A percentile compares a stretch with the other conserved stretches of the same genome.
Evolutionary conservation across 2,888 invertebrate species (phyloP).

Genomic region (Campopleginae sp.): DNA sequence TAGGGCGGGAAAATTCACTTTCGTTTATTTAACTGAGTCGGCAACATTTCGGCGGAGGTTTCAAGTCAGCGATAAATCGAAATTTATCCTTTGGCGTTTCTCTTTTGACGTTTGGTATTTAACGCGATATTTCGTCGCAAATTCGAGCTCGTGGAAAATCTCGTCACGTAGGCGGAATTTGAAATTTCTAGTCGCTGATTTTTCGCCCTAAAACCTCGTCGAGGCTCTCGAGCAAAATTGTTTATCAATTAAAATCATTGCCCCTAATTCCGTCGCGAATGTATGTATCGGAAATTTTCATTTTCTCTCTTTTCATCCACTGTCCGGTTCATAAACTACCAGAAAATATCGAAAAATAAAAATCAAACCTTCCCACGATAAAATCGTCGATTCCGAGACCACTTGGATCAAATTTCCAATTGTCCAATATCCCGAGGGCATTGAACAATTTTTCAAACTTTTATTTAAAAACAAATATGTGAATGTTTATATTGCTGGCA

Average conservation of each 20-base stretch:
- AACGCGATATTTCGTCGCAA: constrained; percentile 7
- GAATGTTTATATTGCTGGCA: background rate
- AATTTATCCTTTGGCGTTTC: constrained; percentile 41
- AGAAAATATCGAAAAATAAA: background rate
- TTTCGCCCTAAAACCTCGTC: constrained; percentile 33
- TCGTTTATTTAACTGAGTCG: constrained; percentile 45
- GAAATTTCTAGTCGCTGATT: constrained; percentile 31
- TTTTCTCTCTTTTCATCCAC: constrained; percentile 6
- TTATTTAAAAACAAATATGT: background rate
- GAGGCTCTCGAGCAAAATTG: constrained; percentile 39
- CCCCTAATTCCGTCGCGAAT: background rate
- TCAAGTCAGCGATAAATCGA: constrained; percentile 23
- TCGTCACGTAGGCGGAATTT: constrained; percentile 20
- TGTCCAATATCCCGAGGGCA: background rate
- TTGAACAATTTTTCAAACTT: background rate
- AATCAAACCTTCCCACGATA: background rate
- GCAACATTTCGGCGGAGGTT: constrained; percentile 29
- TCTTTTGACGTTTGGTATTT: constrained; percentile 63
- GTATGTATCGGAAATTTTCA: background rate
- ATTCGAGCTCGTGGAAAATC: background rate
- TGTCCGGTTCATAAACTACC: background rate
- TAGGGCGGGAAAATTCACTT: constrained; percentile 57
- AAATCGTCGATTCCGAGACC: background rate
- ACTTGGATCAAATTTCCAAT: background rate
- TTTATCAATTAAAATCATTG: background rate